These are phyloP conservation scores for Trachymyrmex cornetzi DNA, from an alignment of 1,140 invertebrate species.

Conservation along the genomic window DNA sequence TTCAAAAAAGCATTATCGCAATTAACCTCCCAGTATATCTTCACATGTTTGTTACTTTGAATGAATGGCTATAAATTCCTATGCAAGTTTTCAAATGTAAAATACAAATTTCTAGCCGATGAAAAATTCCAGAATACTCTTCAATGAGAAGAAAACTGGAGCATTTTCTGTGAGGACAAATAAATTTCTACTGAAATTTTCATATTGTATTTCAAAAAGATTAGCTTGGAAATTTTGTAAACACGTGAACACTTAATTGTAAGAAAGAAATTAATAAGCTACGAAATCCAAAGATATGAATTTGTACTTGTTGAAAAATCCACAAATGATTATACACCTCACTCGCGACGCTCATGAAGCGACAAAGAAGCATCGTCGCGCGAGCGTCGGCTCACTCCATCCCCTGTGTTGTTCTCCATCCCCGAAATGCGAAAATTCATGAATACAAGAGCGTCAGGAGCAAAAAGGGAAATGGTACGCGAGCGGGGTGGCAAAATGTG, in stretches of 20 bases:
- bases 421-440: constrained; percentile 65
- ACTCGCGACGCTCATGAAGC: constrained; percentile 14
- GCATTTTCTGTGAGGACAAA: background rate
- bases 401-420: constrained; percentile 10
- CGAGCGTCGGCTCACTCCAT: background rate
- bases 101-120: background rate
- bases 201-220: background rate
- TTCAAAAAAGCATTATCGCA: background rate
- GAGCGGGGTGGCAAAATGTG: constrained; percentile 39
- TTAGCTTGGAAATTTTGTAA: constrained; percentile 15
- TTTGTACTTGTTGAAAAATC: constrained; percentile 6
- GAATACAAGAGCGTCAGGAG: constrained; percentile 52
- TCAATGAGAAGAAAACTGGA: background rate
- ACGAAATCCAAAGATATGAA: background rate
- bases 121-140: background rate
- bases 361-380: constrained; percentile 4
- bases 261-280: background rate
- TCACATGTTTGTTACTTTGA: background rate
- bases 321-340: background rate
- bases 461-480: constrained; percentile 40
- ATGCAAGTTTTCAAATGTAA: background rate
- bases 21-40: background rate
- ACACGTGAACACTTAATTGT: background rate
- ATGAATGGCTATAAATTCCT: background rate
- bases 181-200: constrained; percentile 2